A percentile compares a stretch with the other conserved stretches of the same genome.
phyloP scores from a whole-genome alignment of 2,888 invertebrate genomes.

The Leptinotarsa peninsularis region DNA sequence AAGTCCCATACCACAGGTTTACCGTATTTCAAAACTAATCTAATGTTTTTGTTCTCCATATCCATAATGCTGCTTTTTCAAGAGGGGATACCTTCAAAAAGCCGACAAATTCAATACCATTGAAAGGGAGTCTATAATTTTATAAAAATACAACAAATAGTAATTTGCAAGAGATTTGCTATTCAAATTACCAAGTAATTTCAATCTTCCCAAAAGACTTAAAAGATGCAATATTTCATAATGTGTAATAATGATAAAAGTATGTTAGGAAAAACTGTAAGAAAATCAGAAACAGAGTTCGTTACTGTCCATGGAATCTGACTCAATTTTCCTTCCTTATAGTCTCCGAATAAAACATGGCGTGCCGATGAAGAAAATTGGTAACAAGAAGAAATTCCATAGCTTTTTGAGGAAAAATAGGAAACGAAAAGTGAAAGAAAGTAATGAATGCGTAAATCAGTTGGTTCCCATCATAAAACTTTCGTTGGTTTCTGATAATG shows the following conservation, averaged over 20 bases:
- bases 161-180: too few species aligned
- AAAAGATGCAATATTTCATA: too few species aligned
- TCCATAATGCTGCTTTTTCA: too few species aligned
- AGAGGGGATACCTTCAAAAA: too few species aligned
- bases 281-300: neutral
- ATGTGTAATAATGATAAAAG: neutral
- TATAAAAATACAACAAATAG: too few species aligned
- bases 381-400: slow-evolving; percentile 36
- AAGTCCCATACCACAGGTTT: too few species aligned
- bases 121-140: too few species aligned
- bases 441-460: slow-evolving; percentile 10
- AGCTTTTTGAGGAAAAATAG: slow-evolving; percentile 27
- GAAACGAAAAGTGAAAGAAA: slow-evolving; percentile 18
- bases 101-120: too few species aligned
- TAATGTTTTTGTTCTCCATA: too few species aligned
- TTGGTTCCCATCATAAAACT: slow-evolving; percentile 22
- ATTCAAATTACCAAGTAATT: too few species aligned
- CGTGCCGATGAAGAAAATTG: slow-evolving; percentile 34
- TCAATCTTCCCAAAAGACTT: too few species aligned
- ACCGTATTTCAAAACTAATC: too few species aligned
- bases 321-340: slow-evolving; percentile 28
- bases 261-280: neutral
- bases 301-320: neutral
- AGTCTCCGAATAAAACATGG: slow-evolving; percentile 30
- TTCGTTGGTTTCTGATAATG: slow-evolving; percentile 27